Evolutionary conservation across 2,797 vertebrate genomes (phyloP), one percentile per base, ranked within the genome.

Genomic region (Ciconia nigra): DNA sequence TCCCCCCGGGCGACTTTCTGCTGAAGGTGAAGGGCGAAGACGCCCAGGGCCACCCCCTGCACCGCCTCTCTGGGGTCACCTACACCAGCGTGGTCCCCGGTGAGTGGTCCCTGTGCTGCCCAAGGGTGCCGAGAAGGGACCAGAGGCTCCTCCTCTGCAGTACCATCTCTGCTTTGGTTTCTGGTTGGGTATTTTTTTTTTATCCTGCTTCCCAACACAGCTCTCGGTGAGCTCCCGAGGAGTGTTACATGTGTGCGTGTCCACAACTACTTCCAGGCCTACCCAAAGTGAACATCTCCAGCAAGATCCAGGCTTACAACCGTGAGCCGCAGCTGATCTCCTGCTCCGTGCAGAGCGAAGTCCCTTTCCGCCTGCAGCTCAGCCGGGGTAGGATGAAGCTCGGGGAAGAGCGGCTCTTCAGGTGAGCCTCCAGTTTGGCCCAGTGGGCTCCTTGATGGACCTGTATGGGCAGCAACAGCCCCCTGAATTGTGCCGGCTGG

Each of bases 31-130:
- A 98, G 13, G 99, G 99, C 10, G 97, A 98, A 92, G 99, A 99
- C 5, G 94, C 96, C 11, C 98, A 98, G 26, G 99, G 99, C 17
- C 98, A 99, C 93, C 97, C 97, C 62, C 98, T 99, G 96, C 99
- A 99, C 93, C 99, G 99, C 52, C 98, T 99, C 93, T 99, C 99
- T 1, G 99, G 98, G 35, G 98, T 99, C 92, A 99, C 99, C 65
- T 99, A 99, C 98, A 99, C 98, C 78, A 99, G 99, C 44, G 97
- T 99, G 41, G 95, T 98, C 92, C 99, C 99, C 22, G 98, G 99
- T 98, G 95, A 98, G 98, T 72, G 46, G 15, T 74, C 28, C 76
- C 72, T 3, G 0, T 2, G 44, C 15, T 47, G 29, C 26, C n/a
- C 18, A 29, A n/a, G 3, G 31, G 16, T 26, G 58, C 51, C 61